Percentiles rank a stretch among this genome's conserved stretches.
Conservation (phyloP, 2,797 vertebrate genomes). For the Helicolenus hilgendorfi region DNA sequence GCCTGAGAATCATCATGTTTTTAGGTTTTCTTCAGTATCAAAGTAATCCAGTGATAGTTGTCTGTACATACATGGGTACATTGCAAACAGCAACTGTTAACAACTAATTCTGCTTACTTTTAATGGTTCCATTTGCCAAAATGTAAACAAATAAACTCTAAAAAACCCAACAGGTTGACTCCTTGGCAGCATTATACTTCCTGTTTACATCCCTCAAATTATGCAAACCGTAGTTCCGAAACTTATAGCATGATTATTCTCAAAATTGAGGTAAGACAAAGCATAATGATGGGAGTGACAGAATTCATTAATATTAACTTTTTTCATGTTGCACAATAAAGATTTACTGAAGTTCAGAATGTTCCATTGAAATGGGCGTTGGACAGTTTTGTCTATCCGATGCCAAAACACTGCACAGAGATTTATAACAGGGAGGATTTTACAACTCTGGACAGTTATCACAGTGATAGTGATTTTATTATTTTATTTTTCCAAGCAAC, state of each 20-base stretch:
- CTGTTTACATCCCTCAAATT: background rate
- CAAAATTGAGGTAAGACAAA: background rate
- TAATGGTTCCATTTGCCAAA: background rate
- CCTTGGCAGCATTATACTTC: background rate
- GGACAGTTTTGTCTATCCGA: background rate
- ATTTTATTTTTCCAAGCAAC: no score
- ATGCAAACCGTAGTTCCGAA: background rate
- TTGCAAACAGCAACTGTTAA: background rate
- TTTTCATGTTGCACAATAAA: background rate
- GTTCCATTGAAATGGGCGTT: background rate
- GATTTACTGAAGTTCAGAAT: background rate
- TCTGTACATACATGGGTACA: background rate
- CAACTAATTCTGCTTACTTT: background rate
- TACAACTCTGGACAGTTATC: no score
- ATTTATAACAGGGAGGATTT: constrained; percentile 1
- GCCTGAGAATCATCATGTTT: background rate
- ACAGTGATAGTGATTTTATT: no score
- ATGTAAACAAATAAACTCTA: background rate
- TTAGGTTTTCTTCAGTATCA: background rate
- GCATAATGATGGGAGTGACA: background rate
- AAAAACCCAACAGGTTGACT: fast-evolving
- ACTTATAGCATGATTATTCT: background rate
- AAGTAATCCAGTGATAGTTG: background rate
- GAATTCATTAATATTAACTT: background rate
- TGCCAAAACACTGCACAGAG: background rate